Evolutionary conservation across 2,113 vertebrate genomes (phyloP).

Genomic region (Pycnonotus jocosus): DNA sequence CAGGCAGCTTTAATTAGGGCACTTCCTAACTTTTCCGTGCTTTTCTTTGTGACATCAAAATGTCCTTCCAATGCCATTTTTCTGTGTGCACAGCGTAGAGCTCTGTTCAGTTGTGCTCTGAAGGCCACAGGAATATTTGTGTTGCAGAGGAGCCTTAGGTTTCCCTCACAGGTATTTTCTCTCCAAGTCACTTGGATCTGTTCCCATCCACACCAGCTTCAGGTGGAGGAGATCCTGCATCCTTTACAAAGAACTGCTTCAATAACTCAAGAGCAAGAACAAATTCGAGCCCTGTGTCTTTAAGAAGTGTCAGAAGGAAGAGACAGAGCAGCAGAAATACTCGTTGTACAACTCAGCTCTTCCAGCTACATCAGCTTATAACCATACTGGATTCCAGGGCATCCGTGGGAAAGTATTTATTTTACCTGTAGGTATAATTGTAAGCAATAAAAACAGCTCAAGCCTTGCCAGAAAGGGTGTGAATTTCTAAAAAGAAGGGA

Average conservation of each 20-base stretch:
- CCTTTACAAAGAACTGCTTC: background rate
- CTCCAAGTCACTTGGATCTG: background rate
- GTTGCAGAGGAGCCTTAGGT: background rate
- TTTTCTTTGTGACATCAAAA: background rate
- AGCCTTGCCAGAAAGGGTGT: constrained; percentile 69
- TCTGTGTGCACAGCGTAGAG: background rate
- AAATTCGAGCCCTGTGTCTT: constrained; percentile 17
- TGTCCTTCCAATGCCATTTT: background rate
- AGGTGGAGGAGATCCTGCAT: background rate
- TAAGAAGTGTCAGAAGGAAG: constrained; percentile 44
- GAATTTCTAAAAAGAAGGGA: constrained; percentile 68
- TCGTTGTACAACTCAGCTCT: constrained; percentile 53
- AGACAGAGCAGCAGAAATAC: constrained; percentile 63
- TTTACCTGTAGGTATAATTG: constrained; percentile 75
- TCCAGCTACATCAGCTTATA: constrained; percentile 46
- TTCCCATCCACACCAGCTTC: background rate
- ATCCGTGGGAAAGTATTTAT: constrained; percentile 75
- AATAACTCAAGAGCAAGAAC: background rate
- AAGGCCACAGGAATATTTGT: background rate
- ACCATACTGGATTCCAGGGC: constrained; percentile 47
- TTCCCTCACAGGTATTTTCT: background rate
- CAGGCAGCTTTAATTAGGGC: constrained; percentile 12
- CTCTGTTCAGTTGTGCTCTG: background rate
- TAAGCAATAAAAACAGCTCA: constrained; percentile 66
- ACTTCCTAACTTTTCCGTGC: constrained; percentile 9